Base-by-base conservation (phyloP, 2,113 vertebrate species). In the Cryptomyrus ogoouensis region DNA sequence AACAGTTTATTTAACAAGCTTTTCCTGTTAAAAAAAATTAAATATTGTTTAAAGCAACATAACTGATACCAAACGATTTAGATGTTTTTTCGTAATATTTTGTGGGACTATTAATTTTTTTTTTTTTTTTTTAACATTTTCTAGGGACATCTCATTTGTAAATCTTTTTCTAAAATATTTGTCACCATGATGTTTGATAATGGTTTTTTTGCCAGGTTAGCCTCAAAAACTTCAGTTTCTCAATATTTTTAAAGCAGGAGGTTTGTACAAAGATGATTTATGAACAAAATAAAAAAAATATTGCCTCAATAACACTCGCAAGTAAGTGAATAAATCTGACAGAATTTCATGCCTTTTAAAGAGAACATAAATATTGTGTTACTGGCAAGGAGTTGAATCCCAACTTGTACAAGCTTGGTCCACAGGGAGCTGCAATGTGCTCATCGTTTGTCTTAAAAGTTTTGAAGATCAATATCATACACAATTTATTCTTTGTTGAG, bases 81-180 rank as follows among this genome's bases (percentile, higher is more conserved):
- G 93, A 95, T 96, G 95, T 96, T 96, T 96, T 87, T 95, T 93
- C 94, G 94, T 95, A 95, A 95, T 95, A 94, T 95, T 96, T 96
- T 95, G 94, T 95, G 96, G 95, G 95, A 94, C 92, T 46, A 94
- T 92, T 44, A 44, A 27, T 86, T 77, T 2, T 70, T 70, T 31
- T 31, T 93, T 90, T 94, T 91, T 95, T 96, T 94, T 92, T 95
- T 96, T 94, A 90, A 95, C 94, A 96, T 96, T 99, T 99, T 99
- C 97, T 99, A 99, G 97, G 97, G 97, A 97, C 98, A 98, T 98
- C 97, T 98, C 98, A 98, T 98, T 98, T 98, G 97, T 98, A 99
- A 98, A 98, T 98, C 97, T 97, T 98, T 99, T 98, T 97, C 97
- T 96, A 96, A 96, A 96, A 95, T 89, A 93, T 97, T 96, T 96